Evolutionary conservation across 2,888 invertebrate genomes (phyloP).

Genomic region (Ferrisia virgata): DNA sequence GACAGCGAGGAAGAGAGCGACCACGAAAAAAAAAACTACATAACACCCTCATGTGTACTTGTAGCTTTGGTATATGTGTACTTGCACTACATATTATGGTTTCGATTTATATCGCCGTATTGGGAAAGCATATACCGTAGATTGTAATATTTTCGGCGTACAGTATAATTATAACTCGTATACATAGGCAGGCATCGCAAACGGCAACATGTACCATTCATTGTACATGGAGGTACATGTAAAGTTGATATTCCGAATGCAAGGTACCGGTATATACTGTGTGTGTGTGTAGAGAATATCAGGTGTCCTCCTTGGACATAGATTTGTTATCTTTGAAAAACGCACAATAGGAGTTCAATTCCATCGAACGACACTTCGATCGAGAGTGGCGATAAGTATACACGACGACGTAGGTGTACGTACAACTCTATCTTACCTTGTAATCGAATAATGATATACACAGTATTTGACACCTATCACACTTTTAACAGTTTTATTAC

Average conservation of each 20-base stretch:
- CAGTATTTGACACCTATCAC: constrained; percentile 40
- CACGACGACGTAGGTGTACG: constrained; percentile 33
- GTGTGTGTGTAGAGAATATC: no score
- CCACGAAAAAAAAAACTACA: not conserved
- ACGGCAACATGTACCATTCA: no score
- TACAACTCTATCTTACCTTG: constrained; percentile 36
- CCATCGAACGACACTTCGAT: constrained; percentile 35
- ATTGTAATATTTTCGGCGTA: not conserved
- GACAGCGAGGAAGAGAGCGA: not conserved
- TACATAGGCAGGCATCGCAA: no score
- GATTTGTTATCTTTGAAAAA: not conserved
- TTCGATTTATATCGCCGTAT: not conserved
- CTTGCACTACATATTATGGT: no score
- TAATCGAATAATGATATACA: constrained; percentile 38
- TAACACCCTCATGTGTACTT: not conserved
- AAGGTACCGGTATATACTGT: no score
- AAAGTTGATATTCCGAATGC: not conserved
- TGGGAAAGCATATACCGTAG: not conserved
- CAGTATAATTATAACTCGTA: not conserved
- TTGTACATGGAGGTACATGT: not conserved
- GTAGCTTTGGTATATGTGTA: no score
- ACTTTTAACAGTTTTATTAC: constrained; percentile 39
- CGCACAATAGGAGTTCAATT: constrained; percentile 39
- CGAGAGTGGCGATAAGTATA: constrained; percentile 10
- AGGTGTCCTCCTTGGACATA: constrained; percentile 36